Percentiles rank a stretch among this genome's conserved stretches.
Conservation (phyloP, 2,113 vertebrate genomes). For the Brachionichthys hirsutus region DNA sequence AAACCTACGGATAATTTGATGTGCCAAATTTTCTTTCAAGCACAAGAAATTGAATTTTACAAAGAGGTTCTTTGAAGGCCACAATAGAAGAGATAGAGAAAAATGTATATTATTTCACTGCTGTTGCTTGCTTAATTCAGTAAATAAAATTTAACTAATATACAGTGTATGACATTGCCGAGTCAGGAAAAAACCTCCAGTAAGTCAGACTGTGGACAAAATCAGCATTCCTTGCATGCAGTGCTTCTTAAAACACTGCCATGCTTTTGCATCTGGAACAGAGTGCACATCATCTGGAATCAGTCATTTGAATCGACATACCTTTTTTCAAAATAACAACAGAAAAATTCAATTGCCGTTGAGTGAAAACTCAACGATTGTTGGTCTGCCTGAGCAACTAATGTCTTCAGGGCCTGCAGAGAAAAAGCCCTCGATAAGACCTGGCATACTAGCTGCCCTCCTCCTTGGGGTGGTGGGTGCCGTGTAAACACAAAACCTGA, state of each 20-base stretch:
- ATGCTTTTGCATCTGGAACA: neutral
- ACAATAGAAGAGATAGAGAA: no score
- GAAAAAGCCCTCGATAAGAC: conserved; percentile 27
- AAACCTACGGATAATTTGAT: no score
- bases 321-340: conserved; percentile 6
- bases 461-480: conserved; percentile 36
- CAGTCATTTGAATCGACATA: neutral
- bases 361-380: conserved; percentile 15
- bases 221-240: neutral
- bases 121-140: neutral
- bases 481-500: conserved; percentile 48
- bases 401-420: conserved; percentile 7
- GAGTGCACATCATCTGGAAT: neutral
- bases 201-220: neutral
- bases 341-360: conserved; percentile 12
- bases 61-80: no score
- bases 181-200: neutral
- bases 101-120: neutral
- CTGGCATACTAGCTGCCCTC: conserved; percentile 25
- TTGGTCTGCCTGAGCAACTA: conserved; percentile 26
- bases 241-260: neutral
- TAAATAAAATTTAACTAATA: neutral
- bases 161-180: neutral
- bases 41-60: neutral
- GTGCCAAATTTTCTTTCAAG: no score